These are phyloP conservation scores for Odontesthes bonariensis DNA, from an alignment of 2,113 vertebrate species.

Conservation along the genomic window DNA sequence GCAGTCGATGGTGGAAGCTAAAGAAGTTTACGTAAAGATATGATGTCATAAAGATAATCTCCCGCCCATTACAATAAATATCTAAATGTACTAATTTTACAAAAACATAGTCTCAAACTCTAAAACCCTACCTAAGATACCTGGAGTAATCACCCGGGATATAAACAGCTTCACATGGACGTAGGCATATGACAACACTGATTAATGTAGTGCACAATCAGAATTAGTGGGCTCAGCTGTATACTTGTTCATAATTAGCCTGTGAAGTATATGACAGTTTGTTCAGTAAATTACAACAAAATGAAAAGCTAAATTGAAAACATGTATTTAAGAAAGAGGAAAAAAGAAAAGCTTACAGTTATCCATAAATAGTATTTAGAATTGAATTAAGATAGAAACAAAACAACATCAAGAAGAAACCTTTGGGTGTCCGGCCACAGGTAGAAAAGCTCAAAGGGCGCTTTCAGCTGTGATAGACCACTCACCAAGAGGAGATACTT, in stretches of 20 bases:
- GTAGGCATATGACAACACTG: constrained; percentile 32
- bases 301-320: constrained; percentile 27
- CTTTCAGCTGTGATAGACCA: constrained; percentile 41
- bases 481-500: constrained; percentile 52
- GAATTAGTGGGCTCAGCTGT: constrained; percentile 52
- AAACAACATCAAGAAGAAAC: constrained; percentile 26
- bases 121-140: constrained; percentile 62
- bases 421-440: constrained; percentile 50
- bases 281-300: constrained; percentile 30
- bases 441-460: constrained; percentile 60
- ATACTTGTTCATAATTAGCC: constrained; percentile 31
- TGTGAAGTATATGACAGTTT: constrained; percentile 38
- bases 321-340: constrained; percentile 9
- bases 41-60: constrained; percentile 56
- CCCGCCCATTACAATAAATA: constrained; percentile 79
- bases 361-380: constrained; percentile 38
- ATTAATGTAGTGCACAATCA: constrained; percentile 53
- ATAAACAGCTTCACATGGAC: constrained; percentile 54
- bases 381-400: constrained; percentile 46
- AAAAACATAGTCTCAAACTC: constrained; percentile 63
- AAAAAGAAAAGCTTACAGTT: constrained; percentile 14
- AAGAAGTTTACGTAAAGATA: constrained; percentile 85
- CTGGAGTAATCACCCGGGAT: constrained; percentile 65
- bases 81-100: constrained; percentile 68
- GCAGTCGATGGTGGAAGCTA: constrained; percentile 82